These are phyloP conservation scores for Drosophila monieri DNA, from an alignment of 2,888 invertebrate species.

Conservation along the genomic window DNA sequence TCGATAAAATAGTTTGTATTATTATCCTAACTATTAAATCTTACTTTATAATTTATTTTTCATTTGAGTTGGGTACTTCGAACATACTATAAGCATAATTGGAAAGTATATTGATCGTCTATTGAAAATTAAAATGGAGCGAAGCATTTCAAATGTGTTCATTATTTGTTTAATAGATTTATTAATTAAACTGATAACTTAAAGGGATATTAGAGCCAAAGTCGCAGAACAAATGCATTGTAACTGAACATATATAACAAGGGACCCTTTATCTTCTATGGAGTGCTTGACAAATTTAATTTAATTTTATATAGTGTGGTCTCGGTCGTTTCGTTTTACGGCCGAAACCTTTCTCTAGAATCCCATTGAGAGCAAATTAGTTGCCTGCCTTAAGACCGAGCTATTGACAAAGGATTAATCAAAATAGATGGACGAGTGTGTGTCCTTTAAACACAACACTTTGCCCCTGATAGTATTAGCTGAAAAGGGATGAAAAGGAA, in stretches of 20 bases:
- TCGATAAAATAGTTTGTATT: neutral
- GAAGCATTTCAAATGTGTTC: no score
- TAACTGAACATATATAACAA: slow-evolving; percentile 12
- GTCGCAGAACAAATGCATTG: slow-evolving; percentile 5
- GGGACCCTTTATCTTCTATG: neutral
- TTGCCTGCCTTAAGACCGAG: slow-evolving; percentile 47
- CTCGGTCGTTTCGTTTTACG: slow-evolving; percentile 53
- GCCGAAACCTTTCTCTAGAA: slow-evolving; percentile 32
- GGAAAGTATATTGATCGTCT: no score
- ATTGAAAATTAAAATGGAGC: no score
- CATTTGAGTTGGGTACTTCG: no score
- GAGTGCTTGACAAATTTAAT: slow-evolving; percentile 51
- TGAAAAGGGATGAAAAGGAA: slow-evolving; percentile 50
- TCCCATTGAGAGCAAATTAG: slow-evolving; percentile 59
- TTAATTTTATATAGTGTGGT: slow-evolving; percentile 37
- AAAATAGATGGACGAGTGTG: slow-evolving; percentile 52
- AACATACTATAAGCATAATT: no score
- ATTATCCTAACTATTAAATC: neutral
- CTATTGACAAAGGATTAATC: slow-evolving; percentile 65
- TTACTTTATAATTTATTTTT: neutral
- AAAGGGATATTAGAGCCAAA: neutral
- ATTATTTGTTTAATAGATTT: no score
- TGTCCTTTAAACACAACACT: slow-evolving; percentile 24
- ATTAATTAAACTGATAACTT: neutral
- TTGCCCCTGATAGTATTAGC: slow-evolving; percentile 7